Conservation (phyloP, 2,113 vertebrate species). For the Syngnathus typhle region DNA sequence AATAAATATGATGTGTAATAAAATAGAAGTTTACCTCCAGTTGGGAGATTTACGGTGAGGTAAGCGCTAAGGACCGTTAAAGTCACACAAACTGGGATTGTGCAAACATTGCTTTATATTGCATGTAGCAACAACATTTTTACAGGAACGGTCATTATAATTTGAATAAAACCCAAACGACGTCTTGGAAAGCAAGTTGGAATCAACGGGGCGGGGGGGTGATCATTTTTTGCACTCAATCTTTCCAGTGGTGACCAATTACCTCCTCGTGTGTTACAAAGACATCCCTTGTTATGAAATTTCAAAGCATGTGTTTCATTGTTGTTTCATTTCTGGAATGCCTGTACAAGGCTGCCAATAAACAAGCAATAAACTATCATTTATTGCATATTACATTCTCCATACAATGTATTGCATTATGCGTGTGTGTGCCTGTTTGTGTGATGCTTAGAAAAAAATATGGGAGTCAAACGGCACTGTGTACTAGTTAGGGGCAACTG, state of each 20-base stretch:
- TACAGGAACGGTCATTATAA: slow-evolving; percentile 44
- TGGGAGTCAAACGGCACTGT: neutral
- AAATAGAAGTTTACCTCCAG: neutral
- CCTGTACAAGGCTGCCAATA: neutral
- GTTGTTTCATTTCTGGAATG: neutral
- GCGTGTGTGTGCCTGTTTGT: slow-evolving; percentile 1
- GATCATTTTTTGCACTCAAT: slow-evolving; percentile 45
- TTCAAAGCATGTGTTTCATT: slow-evolving; percentile 9
- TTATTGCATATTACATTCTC: neutral
- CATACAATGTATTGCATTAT: neutral
- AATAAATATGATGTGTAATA: neutral
- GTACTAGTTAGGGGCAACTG: no score
- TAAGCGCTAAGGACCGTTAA: slow-evolving; percentile 39
- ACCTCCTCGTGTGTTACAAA: neutral
- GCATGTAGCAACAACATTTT: slow-evolving; percentile 45
- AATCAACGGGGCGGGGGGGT: slow-evolving; percentile 34
- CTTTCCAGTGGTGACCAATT: slow-evolving; percentile 43
- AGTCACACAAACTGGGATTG: slow-evolving; percentile 38
- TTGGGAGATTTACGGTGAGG: slow-evolving; percentile 27
- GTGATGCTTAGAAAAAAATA: slow-evolving; percentile 2
- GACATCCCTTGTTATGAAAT: slow-evolving; percentile 11
- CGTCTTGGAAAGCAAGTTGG: slow-evolving; percentile 43
- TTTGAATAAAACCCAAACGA: slow-evolving; percentile 21
- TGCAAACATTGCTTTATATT: slow-evolving; percentile 49
- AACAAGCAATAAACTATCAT: neutral